These are phyloP conservation scores for Spodoptera litura DNA, from an alignment of 1,140 invertebrate genomes.

Conservation along the genomic window DNA sequence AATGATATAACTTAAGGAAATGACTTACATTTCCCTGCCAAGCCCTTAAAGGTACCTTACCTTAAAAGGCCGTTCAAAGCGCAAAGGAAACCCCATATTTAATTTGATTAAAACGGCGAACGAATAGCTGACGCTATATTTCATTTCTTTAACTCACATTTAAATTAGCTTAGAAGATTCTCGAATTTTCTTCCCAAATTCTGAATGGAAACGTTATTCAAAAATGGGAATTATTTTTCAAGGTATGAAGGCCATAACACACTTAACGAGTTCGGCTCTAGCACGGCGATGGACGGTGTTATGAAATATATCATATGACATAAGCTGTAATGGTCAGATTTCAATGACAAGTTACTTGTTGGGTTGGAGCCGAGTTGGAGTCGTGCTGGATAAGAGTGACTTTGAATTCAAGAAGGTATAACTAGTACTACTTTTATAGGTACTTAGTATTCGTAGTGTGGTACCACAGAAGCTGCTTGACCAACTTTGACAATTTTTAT, in stretches of 20 bases:
- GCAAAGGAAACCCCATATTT: not conserved
- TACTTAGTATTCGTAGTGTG: conserved; percentile 39
- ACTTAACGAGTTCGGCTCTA: no score
- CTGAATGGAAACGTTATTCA: conserved; percentile 21
- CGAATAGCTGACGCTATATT: conserved; percentile 16
- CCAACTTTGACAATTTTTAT: conserved; percentile 51
- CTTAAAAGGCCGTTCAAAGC: not conserved
- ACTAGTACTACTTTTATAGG: conserved; percentile 13
- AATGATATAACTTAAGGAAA: no score
- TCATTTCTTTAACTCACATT: conserved; percentile 9
- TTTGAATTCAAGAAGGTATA: conserved; percentile 11
- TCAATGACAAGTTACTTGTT: no score
- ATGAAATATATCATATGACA: no score
- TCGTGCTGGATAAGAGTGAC: not conserved
- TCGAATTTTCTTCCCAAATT: not conserved
- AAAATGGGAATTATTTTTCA: conserved; percentile 23
- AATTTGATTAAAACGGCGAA: conserved; percentile 19
- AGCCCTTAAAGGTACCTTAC: not conserved
- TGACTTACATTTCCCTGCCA: not conserved
- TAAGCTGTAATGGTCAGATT: no score
- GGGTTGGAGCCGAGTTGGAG: no score
- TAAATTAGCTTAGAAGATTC: conserved; percentile 22
- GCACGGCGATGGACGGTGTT: no score
- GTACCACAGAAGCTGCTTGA: conserved; percentile 40
- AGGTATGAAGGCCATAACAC: not conserved